phyloP scores from a whole-genome alignment of 2,888 invertebrate genomes.

The Lingula anatina region DNA sequence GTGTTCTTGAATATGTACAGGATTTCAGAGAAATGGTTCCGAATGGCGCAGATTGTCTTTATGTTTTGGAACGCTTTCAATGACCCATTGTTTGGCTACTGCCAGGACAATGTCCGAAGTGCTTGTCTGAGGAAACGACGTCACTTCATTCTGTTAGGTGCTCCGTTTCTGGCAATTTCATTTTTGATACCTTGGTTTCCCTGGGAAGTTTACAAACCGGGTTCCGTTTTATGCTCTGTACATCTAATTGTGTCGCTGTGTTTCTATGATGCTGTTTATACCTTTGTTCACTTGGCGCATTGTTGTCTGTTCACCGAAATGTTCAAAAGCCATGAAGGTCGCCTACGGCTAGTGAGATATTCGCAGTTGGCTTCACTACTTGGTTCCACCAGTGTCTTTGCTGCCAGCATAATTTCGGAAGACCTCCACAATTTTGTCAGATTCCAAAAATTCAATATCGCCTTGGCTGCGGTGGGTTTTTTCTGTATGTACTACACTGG shows the following conservation, averaged over 20 bases:
- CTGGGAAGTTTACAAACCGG: conserved; percentile 54
- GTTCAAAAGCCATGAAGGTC: conserved; percentile 31
- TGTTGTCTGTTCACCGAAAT: conserved; percentile 51
- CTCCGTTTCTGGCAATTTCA: conserved; percentile 48
- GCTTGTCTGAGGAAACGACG: conserved; percentile 46
- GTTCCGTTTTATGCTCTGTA: conserved; percentile 29
- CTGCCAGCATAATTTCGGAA: conserved; percentile 36
- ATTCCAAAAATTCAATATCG: conserved; percentile 39
- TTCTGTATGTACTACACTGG: conserved; percentile 35
- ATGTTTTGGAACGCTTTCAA: conserved; percentile 55
- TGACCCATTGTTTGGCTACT: conserved; percentile 54
- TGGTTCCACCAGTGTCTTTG: conserved; percentile 29
- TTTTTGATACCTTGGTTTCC: conserved; percentile 49
- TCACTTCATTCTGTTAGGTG: conserved; percentile 48
- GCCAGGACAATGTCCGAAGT: conserved; percentile 34
- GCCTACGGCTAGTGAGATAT: conserved; percentile 46
- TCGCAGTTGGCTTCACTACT: conserved; percentile 29
- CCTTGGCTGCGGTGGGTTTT: conserved; percentile 32
- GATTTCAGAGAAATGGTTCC: conserved; percentile 52
- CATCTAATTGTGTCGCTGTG: conserved; percentile 51
- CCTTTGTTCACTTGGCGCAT: conserved; percentile 47
- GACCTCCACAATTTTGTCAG: conserved; percentile 36
- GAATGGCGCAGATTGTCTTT: conserved; percentile 50
- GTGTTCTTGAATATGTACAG: conserved; percentile 51
- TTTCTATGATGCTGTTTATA: conserved; percentile 53